These are phyloP conservation scores for Rhamphomyia laevipes DNA, from an alignment of 2,888 invertebrate species.

Conservation along the genomic window DNA sequence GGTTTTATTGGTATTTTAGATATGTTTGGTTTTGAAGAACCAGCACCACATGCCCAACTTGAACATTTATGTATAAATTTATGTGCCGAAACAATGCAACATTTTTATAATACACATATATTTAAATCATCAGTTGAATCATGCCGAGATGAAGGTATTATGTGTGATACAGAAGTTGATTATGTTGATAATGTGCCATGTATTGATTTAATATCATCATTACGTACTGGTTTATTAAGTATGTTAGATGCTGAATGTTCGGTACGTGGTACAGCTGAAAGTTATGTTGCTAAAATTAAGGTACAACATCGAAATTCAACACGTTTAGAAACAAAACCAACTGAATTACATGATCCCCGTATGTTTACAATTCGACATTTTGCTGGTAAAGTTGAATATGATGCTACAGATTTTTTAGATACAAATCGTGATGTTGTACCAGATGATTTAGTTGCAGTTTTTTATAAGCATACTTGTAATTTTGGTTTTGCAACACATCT, in stretches of 20 bases:
- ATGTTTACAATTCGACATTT: constrained; percentile 88
- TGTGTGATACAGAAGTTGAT: constrained; percentile 79
- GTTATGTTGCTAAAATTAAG: constrained; percentile 68
- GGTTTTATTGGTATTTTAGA: constrained; percentile 92
- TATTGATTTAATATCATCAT: constrained; percentile 86
- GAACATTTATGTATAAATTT: constrained; percentile 92
- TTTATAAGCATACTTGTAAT: constrained; percentile 84
- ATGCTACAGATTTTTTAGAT: constrained; percentile 78
- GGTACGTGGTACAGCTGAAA: constrained; percentile 66
- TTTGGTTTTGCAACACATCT: constrained; percentile 95
- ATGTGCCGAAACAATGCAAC: constrained; percentile 95
- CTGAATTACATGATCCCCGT: constrained; percentile 65
- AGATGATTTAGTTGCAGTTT: constrained; percentile 83
- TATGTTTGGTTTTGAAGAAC: constrained; percentile 95
- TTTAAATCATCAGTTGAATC: constrained; percentile 91
- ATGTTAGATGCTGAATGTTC: constrained; percentile 89
- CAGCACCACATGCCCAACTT: constrained; percentile 68
- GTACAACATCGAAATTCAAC: constrained; percentile 72
- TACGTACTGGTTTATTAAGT: constrained; percentile 81
- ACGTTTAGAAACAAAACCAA: constrained; percentile 56
- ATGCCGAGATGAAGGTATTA: constrained; percentile 85
- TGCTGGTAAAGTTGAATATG: constrained; percentile 75
- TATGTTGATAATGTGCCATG: constrained; percentile 91
- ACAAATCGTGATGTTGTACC: constrained; percentile 88
- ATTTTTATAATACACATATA: constrained; percentile 94